Conservation (phyloP, 2,797 vertebrate genomes). For the Enteromius paludinosus region DNA sequence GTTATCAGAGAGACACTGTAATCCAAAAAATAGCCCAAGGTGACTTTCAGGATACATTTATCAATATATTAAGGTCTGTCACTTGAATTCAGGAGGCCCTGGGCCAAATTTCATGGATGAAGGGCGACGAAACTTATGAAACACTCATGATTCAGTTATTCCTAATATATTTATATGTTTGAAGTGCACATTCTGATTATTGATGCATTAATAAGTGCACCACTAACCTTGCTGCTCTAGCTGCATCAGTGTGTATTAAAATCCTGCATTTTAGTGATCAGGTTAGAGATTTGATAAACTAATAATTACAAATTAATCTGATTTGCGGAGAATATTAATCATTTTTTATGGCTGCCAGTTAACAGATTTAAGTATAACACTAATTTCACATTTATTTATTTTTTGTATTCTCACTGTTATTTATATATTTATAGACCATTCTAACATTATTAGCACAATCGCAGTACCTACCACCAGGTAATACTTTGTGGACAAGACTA, state of each 20-base stretch:
- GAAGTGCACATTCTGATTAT: neutral
- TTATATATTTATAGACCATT: neutral
- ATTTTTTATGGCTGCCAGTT: neutral
- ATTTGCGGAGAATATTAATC: neutral
- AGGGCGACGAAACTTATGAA: neutral
- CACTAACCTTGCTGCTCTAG: neutral
- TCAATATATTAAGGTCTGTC: conserved; percentile 11
- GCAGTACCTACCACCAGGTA: neutral
- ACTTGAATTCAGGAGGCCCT: neutral
- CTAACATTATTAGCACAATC: neutral
- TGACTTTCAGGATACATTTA: conserved; percentile 17
- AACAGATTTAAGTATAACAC: neutral
- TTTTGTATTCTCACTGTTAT: conserved; percentile 21
- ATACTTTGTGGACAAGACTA: neutral
- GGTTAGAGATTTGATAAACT: neutral
- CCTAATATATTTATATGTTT: conserved; percentile 6
- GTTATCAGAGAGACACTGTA: conserved; percentile 16
- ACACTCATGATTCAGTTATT: neutral
- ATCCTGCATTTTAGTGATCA: conserved; percentile 2
- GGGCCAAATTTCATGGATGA: neutral
- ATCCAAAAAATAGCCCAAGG: conserved; percentile 18
- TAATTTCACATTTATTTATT: conserved; percentile 3
- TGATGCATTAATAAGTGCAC: neutral
- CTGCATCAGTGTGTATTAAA: neutral
- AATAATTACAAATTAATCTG: neutral